phyloP scores from a whole-genome alignment of 2,113 vertebrate species.

The Triplophysa dalaica region DNA sequence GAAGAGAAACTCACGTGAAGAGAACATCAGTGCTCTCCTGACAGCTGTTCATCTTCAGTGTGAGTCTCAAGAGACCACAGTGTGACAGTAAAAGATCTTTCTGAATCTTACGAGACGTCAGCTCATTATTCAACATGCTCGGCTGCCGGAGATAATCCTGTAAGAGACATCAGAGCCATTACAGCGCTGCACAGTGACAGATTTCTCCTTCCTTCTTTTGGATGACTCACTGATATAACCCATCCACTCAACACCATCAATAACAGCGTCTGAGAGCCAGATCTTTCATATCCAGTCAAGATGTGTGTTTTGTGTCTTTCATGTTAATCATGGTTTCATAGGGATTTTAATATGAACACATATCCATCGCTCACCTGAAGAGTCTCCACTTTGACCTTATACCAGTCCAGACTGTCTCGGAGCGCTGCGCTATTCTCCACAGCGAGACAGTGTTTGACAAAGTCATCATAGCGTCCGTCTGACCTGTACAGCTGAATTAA shows the following conservation, averaged over 20 bases:
- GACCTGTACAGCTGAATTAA: conserved; percentile 88
- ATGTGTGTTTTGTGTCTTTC: too few relatives aligned
- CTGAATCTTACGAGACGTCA: conserved; percentile 74
- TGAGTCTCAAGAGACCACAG: conserved; percentile 82
- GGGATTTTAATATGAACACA: too few relatives aligned
- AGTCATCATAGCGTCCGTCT: conserved; percentile 85
- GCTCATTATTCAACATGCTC: conserved; percentile 79
- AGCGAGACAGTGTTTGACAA: conserved; percentile 84
- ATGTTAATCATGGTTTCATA: too few relatives aligned
- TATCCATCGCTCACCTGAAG: too few relatives aligned
- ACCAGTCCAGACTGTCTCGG: conserved; percentile 87
- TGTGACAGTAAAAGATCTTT: conserved; percentile 86
- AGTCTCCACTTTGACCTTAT: conserved; percentile 73
- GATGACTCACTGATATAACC: too few relatives aligned
- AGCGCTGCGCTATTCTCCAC: conserved; percentile 74
- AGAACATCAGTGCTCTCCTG: conserved; percentile 79
- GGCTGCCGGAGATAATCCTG: conserved; percentile 85
- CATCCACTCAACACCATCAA: too few relatives aligned
- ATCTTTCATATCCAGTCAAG: too few relatives aligned
- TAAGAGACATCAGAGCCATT: conserved; percentile 18
- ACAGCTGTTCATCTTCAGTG: conserved; percentile 77
- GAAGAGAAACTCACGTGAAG: conserved; percentile 70
- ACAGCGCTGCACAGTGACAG: too few relatives aligned
- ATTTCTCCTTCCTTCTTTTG: too few relatives aligned
- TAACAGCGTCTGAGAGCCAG: too few relatives aligned